These are phyloP conservation scores for Brachionus sp. DNA, from an alignment of 1,140 invertebrate species.

Conservation along the genomic window DNA sequence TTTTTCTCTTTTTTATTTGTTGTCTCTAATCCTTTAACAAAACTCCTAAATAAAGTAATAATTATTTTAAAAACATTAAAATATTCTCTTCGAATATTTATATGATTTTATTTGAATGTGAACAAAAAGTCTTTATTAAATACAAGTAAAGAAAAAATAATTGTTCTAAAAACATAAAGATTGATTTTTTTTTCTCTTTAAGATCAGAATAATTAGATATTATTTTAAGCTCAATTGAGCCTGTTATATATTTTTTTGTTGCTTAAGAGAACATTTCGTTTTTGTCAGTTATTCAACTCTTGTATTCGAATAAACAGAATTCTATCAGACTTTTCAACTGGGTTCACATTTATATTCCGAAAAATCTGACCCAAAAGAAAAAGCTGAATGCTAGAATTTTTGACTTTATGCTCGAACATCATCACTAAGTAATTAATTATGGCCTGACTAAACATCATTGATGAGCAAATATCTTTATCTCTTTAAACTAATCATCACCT, in stretches of 20 bases:
- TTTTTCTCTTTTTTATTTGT: not conserved
- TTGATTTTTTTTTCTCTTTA: not conserved
- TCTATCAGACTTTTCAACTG: no score
- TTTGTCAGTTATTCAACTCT: not conserved
- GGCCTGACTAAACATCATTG: not conserved
- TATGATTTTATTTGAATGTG: no score
- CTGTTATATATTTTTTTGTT: not conserved
- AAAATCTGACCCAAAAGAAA: not conserved
- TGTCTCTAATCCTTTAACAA: not conserved
- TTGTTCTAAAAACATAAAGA: no score
- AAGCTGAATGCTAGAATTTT: not conserved
- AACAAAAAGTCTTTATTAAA: no score
- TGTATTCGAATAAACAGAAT: not conserved
- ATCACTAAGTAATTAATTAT: not conserved
- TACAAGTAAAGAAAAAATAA: no score
- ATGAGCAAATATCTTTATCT: not conserved
- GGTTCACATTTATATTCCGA: not conserved
- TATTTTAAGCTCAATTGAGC: not conserved
- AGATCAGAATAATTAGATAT: not conserved
- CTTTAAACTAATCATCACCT: not conserved
- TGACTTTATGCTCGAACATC: not conserved
- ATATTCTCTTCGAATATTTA: no score
- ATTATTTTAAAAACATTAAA: no score
- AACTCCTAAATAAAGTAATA: not conserved
- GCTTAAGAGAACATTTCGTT: not conserved